Evolutionary conservation across 2,888 invertebrate species (phyloP), one percentile per base, ranked within the genome.

Genomic region (Trachelus stipa): DNA sequence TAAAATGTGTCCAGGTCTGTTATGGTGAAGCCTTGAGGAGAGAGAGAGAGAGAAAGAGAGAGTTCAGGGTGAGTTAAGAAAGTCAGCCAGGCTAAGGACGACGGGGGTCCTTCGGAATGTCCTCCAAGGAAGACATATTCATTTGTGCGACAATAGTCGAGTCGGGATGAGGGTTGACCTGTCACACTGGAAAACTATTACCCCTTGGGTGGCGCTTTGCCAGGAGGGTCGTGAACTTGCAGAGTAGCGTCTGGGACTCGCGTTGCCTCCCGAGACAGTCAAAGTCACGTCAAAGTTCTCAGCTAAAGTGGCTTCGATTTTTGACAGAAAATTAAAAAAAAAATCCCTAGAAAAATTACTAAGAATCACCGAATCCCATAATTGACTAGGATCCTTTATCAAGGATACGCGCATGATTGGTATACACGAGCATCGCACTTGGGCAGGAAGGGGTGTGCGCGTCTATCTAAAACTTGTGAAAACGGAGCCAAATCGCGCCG

Each of bases 401-500:
- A 4, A 40, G 15, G 34, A 34, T 9, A 0, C 23, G 23, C 23
- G 4, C 23, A 3, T 9, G 23, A 23, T 56, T 56, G 56, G 2
- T 23, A 23, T 23, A 2, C 2, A 23, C 23, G 23, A 56, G 9
- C 6, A 2, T 56, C 2, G 1, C 56, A 6, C 40, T 2, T 2
- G 15, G 56, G 56, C 9, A 56, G 23, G 56, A 56, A 23, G 56
- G 40, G 23, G 56, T 9, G 56, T 23, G 56, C 2, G 56, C 56
- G 23, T 23, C 6, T 23, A 56, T 56, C 23, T 56, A 56, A 30
- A 34, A 15, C 31, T 71, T 3, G 31, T 15, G 71, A 71, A 34
- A 33, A 31, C 71, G 31, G 71, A 30, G 31, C 12, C 11, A 71
- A 76, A 76, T 76, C 76, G 76, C 76, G 71, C 33, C 34, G 15